phyloP scores from a whole-genome alignment of 2,797 vertebrate species.

The Heliangelus exortis region DNA sequence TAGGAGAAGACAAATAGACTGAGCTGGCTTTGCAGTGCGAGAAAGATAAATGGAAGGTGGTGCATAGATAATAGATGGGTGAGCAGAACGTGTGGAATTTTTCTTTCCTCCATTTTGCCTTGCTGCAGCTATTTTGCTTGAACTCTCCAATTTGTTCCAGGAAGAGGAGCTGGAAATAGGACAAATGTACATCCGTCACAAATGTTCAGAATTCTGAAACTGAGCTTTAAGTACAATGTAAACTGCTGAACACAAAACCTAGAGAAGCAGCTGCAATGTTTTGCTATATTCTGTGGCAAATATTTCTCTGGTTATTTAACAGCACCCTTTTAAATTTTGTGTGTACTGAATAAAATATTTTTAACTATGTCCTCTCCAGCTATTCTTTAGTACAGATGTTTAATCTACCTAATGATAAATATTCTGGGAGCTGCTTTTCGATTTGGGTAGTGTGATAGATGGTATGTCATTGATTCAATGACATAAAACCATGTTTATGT shows the following conservation, averaged over 20 bases:
- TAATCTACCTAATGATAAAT: neutral
- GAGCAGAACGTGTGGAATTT: neutral
- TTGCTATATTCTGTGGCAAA: neutral
- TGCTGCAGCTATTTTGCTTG: constrained; percentile 20
- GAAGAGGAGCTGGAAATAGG: constrained; percentile 11
- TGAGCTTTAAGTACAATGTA: neutral
- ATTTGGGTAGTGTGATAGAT: neutral
- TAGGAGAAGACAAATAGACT: constrained; percentile 7
- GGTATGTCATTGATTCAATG: neutral
- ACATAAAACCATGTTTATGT: neutral
- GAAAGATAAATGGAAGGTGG: constrained; percentile 1
- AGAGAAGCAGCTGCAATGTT: neutral
- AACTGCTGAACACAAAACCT: neutral
- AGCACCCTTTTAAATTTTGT: neutral
- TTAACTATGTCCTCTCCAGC: neutral
- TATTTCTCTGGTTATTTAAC: neutral
- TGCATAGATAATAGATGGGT: neutral
- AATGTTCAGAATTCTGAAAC: neutral
- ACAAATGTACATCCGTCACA: neutral
- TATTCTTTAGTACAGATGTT: neutral
- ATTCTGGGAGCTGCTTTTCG: neutral
- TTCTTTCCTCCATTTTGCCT: constrained; percentile 57
- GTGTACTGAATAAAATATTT: neutral
- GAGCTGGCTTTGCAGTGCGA: neutral
- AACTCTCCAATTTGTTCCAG: neutral